Conservation (phyloP, 2,113 vertebrate species). For the Maccullochella peelii region DNA sequence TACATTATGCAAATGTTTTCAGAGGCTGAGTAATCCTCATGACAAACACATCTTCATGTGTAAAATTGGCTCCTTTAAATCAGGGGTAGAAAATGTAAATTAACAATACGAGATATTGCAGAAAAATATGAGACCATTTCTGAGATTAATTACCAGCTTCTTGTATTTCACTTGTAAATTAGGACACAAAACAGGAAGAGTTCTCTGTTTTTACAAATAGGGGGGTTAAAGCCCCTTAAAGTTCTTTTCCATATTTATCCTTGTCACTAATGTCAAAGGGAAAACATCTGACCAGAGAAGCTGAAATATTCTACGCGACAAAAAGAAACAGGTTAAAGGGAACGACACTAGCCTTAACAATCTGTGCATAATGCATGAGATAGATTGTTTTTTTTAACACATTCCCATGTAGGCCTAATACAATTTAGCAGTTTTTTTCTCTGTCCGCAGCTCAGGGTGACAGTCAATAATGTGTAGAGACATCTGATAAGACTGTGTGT, state of each 20-base stretch:
- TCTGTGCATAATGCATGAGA: background rate
- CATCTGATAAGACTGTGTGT: background rate
- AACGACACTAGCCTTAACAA: background rate
- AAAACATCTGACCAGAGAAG: background rate
- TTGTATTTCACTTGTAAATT: background rate
- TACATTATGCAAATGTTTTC: too few relatives aligned
- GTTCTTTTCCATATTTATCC: background rate
- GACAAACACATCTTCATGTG: too few relatives aligned
- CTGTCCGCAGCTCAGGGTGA: constrained; percentile 3
- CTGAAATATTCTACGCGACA: background rate
- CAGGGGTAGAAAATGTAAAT: too few relatives aligned
- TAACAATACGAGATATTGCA: too few relatives aligned
- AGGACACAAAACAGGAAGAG: background rate
- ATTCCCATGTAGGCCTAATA: background rate
- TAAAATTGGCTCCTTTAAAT: too few relatives aligned
- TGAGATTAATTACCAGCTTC: background rate
- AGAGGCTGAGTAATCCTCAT: too few relatives aligned
- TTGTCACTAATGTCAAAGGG: background rate
- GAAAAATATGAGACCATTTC: background rate
- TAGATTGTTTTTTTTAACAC: background rate
- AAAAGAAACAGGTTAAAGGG: background rate
- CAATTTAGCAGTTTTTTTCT: background rate
- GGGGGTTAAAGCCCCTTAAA: background rate
- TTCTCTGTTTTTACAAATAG: background rate
- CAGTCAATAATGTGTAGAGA: constrained; percentile 22